A percentile compares a stretch with the other conserved stretches of the same genome.
Evolutionary conservation across 2,113 vertebrate genomes (phyloP).

Genomic region (Muntiacus reevesi): DNA sequence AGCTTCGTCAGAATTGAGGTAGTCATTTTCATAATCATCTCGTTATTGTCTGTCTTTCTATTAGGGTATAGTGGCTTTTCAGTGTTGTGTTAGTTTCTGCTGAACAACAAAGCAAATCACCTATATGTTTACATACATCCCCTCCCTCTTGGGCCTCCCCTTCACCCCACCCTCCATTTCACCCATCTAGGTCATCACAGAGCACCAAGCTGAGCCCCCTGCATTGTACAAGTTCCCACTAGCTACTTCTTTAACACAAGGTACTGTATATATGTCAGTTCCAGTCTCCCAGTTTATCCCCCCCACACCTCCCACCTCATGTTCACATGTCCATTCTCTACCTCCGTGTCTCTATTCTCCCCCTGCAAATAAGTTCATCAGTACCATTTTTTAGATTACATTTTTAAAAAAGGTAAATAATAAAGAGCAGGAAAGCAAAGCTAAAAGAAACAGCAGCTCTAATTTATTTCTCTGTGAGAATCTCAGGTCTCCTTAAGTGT

Average conservation of each 20-base stretch:
- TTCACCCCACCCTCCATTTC: neutral
- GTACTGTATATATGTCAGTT: neutral
- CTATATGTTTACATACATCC: neutral
- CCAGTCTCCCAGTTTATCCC: neutral
- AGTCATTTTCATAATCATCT: neutral
- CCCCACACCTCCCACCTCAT: neutral
- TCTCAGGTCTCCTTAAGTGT: neutral
- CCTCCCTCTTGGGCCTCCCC: neutral
- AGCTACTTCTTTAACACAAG: neutral
- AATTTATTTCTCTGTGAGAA: neutral
- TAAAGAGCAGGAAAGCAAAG: neutral
- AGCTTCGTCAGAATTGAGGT: neutral
- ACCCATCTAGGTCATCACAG: neutral
- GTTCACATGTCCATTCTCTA: neutral
- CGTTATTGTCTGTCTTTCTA: neutral
- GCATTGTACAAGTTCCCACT: neutral
- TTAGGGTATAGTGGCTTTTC: neutral
- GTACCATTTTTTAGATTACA: neutral
- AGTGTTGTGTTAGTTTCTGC: neutral
- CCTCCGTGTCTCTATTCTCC: neutral
- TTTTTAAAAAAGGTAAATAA: neutral
- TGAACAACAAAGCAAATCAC: neutral
- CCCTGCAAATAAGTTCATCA: neutral
- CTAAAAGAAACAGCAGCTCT: neutral
- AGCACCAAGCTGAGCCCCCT: neutral